These are phyloP conservation scores for Notechis scutatus DNA, from an alignment of 2,113 vertebrate genomes.

Conservation along the genomic window DNA sequence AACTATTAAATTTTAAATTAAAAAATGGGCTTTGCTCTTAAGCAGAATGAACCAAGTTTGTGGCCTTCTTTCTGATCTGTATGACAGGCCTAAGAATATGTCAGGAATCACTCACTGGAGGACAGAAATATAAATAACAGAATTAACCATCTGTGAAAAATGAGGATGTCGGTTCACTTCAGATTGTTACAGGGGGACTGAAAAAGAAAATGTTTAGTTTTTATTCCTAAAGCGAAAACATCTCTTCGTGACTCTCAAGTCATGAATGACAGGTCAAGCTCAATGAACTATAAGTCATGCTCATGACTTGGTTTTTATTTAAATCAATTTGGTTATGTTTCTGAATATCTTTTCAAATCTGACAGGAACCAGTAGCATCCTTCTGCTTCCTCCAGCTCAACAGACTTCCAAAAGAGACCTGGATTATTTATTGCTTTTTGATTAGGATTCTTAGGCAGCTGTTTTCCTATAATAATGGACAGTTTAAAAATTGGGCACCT, in stretches of 20 bases:
- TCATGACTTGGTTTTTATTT: background rate
- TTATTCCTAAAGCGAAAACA: background rate
- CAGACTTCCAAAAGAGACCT: too few relatives aligned
- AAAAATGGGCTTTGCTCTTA: background rate
- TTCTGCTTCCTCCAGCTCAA: background rate
- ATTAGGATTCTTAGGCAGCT: background rate
- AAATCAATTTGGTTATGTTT: background rate
- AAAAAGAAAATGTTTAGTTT: background rate
- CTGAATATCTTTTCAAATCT: background rate
- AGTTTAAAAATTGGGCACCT: background rate
- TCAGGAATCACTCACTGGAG: background rate
- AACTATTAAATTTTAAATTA: background rate
- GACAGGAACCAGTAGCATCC: background rate
- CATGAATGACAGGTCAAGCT: background rate
- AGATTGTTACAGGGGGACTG: background rate
- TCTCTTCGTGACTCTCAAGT: background rate
- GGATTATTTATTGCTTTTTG: background rate
- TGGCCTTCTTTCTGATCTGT: background rate
- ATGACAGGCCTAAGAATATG: too few relatives aligned
- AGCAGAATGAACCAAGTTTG: background rate
- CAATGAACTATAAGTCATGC: background rate
- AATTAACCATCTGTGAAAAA: background rate
- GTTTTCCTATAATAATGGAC: background rate
- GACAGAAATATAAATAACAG: background rate
- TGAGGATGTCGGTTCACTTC: background rate